A percentile compares a stretch with the other conserved stretches of the same genome.
Conservation (phyloP, 2,113 vertebrate genomes). For the Morphnarchus princeps region DNA sequence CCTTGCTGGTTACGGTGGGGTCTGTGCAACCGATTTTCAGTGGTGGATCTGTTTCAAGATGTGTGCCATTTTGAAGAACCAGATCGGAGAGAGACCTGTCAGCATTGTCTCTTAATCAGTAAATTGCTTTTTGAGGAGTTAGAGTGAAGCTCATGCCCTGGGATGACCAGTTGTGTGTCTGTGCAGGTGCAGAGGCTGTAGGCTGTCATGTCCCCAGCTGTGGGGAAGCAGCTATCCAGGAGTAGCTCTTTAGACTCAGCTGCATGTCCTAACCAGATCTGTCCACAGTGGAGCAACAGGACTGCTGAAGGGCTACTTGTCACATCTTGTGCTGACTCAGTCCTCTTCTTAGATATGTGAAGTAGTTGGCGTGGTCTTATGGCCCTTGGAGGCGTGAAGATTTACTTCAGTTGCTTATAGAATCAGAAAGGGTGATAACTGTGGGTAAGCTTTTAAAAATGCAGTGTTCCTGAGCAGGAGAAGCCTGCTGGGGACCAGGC, state of each 20-base stretch:
- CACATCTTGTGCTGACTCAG: background rate
- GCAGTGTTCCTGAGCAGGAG: background rate
- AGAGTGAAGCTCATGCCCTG: background rate
- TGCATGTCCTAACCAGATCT: background rate
- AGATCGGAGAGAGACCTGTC: background rate
- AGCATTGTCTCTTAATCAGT: background rate
- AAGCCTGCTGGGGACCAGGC: background rate
- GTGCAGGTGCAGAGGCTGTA: background rate
- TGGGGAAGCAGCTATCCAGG: background rate
- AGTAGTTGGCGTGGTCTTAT: background rate
- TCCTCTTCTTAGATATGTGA: background rate
- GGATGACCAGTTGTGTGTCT: background rate
- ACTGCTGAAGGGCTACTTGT: background rate
- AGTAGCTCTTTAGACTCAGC: background rate
- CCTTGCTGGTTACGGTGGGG: background rate
- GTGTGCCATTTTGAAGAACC: rapidly evolving
- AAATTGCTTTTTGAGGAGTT: background rate
- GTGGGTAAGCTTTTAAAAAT: background rate
- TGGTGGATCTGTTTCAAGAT: background rate
- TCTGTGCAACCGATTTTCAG: rapidly evolving
- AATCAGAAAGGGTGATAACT: background rate
- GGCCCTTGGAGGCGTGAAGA: background rate
- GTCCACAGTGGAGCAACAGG: background rate
- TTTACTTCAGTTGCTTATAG: background rate
- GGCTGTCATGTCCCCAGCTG: background rate